Evolutionary conservation across 2,888 invertebrate species (phyloP).

Genomic region (Bibio marci): DNA sequence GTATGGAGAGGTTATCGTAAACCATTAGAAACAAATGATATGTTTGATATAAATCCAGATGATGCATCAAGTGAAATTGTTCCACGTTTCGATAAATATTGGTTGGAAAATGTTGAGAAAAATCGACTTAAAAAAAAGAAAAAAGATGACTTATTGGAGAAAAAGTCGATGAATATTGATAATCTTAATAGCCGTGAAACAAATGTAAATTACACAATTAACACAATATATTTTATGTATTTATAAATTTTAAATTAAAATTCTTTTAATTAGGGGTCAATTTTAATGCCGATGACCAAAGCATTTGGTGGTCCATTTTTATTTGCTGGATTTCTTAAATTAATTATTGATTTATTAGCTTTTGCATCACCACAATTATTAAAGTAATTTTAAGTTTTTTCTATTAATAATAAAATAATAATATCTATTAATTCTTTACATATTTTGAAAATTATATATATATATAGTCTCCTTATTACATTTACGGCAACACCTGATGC

Average conservation of each 20-base stretch:
- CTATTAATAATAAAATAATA: too few relatives aligned
- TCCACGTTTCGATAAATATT: conserved; percentile 28
- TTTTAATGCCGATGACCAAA: conserved; percentile 6
- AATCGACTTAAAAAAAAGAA: neutral
- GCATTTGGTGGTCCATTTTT: conserved; percentile 8
- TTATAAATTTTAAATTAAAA: too few relatives aligned
- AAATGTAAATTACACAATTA: neutral
- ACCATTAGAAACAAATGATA: conserved; percentile 31
- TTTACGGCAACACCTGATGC: conserved; percentile 9
- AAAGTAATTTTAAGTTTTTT: conserved; percentile 1
- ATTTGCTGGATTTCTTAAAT: conserved; percentile 6
- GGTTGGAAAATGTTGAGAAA: conserved; percentile 16
- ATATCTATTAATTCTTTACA: neutral
- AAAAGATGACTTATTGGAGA: neutral
- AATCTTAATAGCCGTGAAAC: neutral
- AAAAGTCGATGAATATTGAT: too few relatives aligned
- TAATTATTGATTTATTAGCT: conserved; percentile 4
- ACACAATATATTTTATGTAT: too few relatives aligned
- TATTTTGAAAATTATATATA: too few relatives aligned
- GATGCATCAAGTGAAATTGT: conserved; percentile 21
- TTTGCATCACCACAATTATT: conserved; percentile 7
- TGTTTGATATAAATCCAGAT: conserved; percentile 35
- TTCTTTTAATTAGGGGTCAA: too few relatives aligned
- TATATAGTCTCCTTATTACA: neutral
- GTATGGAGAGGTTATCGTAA: conserved; percentile 32